These are phyloP conservation scores for Macrostomum lignano DNA, from an alignment of 1,140 invertebrate genomes.

Conservation along the genomic window DNA sequence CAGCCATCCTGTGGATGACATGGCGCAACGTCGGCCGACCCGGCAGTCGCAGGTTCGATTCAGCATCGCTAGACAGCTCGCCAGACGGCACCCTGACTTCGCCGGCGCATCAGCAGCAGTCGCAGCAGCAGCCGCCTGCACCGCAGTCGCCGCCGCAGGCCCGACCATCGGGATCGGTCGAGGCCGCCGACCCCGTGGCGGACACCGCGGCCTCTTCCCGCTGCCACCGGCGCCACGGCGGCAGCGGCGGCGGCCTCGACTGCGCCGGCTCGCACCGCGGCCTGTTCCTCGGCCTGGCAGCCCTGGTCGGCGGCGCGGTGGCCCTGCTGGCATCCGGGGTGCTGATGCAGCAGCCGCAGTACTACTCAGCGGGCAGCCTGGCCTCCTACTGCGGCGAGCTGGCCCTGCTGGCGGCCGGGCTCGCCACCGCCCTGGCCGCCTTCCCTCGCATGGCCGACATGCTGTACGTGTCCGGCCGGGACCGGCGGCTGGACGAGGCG, in stretches of 20 bases:
- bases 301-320: slow-evolving; percentile 28
- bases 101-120: no score
- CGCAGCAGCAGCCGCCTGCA: no score
- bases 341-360: background rate
- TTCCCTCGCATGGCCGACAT: slow-evolving; percentile 49
- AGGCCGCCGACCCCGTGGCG: no score
- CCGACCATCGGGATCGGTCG: no score
- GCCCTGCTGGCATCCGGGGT: background rate
- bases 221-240: no score
- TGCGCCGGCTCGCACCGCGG: slow-evolving; percentile 59
- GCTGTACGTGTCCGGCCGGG: slow-evolving; percentile 55
- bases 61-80: no score
- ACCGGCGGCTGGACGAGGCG: slow-evolving; percentile 55
- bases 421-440: slow-evolving; percentile 10
- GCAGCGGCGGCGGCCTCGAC: slow-evolving; percentile 26
- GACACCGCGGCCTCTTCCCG: no score
- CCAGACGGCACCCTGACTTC: no score
- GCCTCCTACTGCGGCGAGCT: slow-evolving; percentile 12
- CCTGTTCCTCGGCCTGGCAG: slow-evolving; percentile 62
- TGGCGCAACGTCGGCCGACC: no score
- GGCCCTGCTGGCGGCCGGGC: slow-evolving; percentile 9
- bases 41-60: no score
- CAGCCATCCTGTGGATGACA: no score
- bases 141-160: no score
- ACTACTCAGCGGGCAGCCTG: slow-evolving; percentile 8